Conservation (phyloP, 2,797 vertebrate species). For the Podargus strigoides region DNA sequence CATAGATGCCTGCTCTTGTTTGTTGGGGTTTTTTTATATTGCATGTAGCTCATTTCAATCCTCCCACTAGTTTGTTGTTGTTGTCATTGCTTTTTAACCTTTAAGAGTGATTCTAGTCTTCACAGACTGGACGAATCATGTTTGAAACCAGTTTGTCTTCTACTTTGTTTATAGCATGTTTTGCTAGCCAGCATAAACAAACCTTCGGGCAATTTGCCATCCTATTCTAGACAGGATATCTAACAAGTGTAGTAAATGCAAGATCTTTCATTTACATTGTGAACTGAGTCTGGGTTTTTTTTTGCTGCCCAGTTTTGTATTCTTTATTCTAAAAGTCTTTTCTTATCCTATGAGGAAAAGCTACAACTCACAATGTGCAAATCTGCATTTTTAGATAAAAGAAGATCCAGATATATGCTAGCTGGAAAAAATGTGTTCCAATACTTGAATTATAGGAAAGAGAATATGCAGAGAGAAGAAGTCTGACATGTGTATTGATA, state of each 20-base stretch:
- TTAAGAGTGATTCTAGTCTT: background rate
- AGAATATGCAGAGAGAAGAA: background rate
- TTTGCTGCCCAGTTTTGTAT: background rate
- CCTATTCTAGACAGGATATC: background rate
- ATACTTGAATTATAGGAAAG: background rate
- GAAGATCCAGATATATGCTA: background rate
- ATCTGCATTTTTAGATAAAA: background rate
- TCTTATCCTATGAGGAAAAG: background rate
- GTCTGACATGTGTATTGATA: background rate
- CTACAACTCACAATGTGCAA: background rate
- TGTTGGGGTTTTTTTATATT: background rate
- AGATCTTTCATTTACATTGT: background rate
- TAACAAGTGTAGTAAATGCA: constrained; percentile 1
- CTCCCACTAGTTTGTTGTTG: background rate
- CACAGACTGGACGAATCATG: background rate
- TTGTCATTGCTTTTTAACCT: background rate
- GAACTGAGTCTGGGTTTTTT: background rate
- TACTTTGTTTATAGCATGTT: background rate
- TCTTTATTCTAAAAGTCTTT: background rate
- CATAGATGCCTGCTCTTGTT: background rate
- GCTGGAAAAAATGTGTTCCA: background rate
- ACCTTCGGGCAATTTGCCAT: background rate
- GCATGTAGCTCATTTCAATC: background rate
- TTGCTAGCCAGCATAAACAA: constrained; percentile 9
- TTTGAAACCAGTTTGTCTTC: background rate